These are phyloP conservation scores for Clarias pachynema DNA, from an alignment of 2,797 vertebrate genomes.

Conservation along the genomic window DNA sequence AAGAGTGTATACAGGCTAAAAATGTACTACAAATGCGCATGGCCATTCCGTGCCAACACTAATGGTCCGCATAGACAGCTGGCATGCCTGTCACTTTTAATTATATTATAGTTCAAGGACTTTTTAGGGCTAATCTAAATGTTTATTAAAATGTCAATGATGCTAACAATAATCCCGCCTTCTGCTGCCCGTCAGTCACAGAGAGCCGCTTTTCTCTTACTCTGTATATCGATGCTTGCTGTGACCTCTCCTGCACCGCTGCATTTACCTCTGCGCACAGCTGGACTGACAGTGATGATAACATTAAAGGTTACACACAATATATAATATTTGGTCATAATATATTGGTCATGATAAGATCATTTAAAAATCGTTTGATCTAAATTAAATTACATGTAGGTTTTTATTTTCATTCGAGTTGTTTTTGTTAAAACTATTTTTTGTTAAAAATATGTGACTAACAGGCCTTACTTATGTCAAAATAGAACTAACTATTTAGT, in stretches of 20 bases:
- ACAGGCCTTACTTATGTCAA: background rate
- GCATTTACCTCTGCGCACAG: background rate
- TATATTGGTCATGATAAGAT: background rate
- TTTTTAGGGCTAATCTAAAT: constrained; percentile 50
- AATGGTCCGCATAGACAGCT: constrained; percentile 77
- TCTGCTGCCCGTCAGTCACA: background rate
- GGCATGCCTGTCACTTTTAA: constrained; percentile 73
- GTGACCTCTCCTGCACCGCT: background rate
- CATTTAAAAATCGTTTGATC: background rate
- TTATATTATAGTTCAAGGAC: constrained; percentile 65
- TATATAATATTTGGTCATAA: no score
- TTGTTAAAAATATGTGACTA: background rate
- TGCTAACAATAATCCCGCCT: constrained; percentile 55
- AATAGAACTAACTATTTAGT: background rate
- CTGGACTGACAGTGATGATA: background rate
- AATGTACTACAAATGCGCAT: constrained; percentile 66
- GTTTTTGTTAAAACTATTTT: background rate
- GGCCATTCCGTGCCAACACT: constrained; percentile 78
- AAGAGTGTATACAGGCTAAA: no score
- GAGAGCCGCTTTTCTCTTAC: background rate
- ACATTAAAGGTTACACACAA: background rate
- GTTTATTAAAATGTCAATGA: constrained; percentile 47
- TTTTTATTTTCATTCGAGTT: background rate
- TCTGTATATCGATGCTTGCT: background rate
- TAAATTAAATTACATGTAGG: background rate